Evolutionary conservation across 1,140 invertebrate species (phyloP).

Genomic region (Zaprionus camerounensis): DNA sequence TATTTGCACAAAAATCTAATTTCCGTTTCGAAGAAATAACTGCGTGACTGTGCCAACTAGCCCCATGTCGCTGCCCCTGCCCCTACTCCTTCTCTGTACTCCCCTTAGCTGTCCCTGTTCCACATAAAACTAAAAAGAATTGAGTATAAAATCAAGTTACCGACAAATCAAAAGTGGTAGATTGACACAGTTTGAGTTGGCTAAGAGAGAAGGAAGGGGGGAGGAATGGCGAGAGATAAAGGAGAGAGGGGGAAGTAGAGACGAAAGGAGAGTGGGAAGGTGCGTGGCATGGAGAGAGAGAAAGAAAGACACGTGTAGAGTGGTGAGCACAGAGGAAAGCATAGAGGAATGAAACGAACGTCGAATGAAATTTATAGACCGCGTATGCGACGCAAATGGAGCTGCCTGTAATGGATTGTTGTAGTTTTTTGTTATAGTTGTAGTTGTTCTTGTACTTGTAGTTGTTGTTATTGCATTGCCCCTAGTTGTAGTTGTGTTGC

Average conservation of each 20-base stretch:
- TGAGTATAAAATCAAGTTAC: slow-evolving; percentile 51
- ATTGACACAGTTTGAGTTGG: slow-evolving; percentile 6
- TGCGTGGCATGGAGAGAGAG: background rate
- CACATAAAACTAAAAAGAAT: background rate
- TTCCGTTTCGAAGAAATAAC: slow-evolving; percentile 57
- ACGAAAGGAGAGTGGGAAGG: slow-evolving; percentile 10
- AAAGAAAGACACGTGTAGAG: background rate
- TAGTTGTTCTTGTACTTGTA: background rate
- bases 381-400: slow-evolving; percentile 38
- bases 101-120: no score
- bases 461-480: background rate
- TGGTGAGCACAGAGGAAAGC: slow-evolving; percentile 16
- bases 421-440: background rate
- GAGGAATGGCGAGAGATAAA: background rate
- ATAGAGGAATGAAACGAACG: slow-evolving; percentile 43
- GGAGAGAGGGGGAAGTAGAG: background rate
- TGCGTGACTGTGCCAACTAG: background rate
- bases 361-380: slow-evolving; percentile 62
- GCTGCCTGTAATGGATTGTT: slow-evolving; percentile 12
- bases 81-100: no score
- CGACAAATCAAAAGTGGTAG: slow-evolving; percentile 61
- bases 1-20: slow-evolving; percentile 70
- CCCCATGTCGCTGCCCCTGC: background rate
- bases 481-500: slow-evolving; percentile 15
- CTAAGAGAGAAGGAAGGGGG: background rate